Evolutionary conservation across 92 coral and sea anemone genomes (phyloP).

Genomic region (Phymanthus crucifer): DNA sequence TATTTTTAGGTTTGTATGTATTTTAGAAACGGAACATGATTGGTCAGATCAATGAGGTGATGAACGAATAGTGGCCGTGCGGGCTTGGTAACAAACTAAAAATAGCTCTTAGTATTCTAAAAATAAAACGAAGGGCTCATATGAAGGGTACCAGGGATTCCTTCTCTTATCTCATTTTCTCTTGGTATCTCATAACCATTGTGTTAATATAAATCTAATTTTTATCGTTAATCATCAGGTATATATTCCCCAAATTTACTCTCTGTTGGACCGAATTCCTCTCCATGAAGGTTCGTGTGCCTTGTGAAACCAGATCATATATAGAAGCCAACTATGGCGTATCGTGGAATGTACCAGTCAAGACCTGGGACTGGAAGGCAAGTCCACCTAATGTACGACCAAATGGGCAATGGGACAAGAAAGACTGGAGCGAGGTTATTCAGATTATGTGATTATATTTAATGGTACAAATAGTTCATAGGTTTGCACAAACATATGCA

Average conservation of each 20-base stretch:
- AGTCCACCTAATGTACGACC: slow-evolving; percentile 96
- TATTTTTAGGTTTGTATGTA: too few species aligned
- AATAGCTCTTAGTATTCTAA: too few species aligned
- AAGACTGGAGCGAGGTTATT: slow-evolving; percentile 90
- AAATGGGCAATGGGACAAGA: slow-evolving; percentile 93
- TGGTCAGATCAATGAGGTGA: too few species aligned
- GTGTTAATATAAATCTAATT: background rate
- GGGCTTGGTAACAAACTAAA: too few species aligned
- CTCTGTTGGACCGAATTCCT: slow-evolving; percentile 97
- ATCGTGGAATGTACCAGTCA: slow-evolving; percentile 85
- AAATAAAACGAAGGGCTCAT: too few species aligned
- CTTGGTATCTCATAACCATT: too few species aligned
- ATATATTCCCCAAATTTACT: slow-evolving; percentile 90
- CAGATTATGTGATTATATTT: slow-evolving; percentile 61
- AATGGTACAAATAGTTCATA: background rate
- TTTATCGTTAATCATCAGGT: slow-evolving; percentile 41
- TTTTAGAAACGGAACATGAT: too few species aligned
- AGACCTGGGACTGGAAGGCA: slow-evolving; percentile 95
- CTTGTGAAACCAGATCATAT: slow-evolving; percentile 84
- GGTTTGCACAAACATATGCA: background rate
- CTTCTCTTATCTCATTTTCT: too few species aligned
- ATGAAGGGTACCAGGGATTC: too few species aligned
- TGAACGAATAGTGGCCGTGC: too few species aligned
- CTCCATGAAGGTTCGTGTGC: slow-evolving; percentile 78
- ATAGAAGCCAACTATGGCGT: slow-evolving; percentile 92